Percentiles rank a stretch among this genome's conserved stretches.
Conservation (phyloP, 2,113 vertebrate genomes). For the Calyptomena viridis region DNA sequence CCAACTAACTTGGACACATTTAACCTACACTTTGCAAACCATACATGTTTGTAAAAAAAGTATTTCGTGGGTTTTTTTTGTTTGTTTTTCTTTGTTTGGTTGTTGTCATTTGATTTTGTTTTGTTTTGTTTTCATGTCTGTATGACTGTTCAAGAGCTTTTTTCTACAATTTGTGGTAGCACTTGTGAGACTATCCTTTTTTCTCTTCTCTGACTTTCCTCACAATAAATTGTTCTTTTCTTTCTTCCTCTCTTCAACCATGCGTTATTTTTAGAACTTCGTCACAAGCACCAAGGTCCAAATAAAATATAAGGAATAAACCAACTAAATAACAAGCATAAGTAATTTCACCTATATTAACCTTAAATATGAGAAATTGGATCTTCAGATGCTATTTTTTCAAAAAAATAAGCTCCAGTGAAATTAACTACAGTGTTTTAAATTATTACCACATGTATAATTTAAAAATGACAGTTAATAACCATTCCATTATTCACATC, state of each 20-base stretch:
- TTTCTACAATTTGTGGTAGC: neutral
- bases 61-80: fast-evolving
- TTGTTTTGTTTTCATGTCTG: neutral
- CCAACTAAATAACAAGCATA: neutral
- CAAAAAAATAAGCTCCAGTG: neutral
- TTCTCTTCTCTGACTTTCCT: neutral
- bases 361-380: neutral
- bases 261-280: neutral
- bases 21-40: neutral
- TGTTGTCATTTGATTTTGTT: neutral
- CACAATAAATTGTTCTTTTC: neutral
- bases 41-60: neutral
- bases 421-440: neutral
- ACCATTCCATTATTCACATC: neutral
- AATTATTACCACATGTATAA: neutral
- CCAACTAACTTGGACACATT: neutral
- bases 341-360: neutral
- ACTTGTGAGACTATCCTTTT: neutral
- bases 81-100: neutral
- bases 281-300: neutral
- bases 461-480: neutral
- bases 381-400: neutral
- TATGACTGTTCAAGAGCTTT: neutral
- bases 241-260: neutral
- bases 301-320: neutral